Evolutionary conservation across 1,140 invertebrate species (phyloP), one percentile per base, ranked within the genome.

Genomic region (Drosophila busckii): DNA sequence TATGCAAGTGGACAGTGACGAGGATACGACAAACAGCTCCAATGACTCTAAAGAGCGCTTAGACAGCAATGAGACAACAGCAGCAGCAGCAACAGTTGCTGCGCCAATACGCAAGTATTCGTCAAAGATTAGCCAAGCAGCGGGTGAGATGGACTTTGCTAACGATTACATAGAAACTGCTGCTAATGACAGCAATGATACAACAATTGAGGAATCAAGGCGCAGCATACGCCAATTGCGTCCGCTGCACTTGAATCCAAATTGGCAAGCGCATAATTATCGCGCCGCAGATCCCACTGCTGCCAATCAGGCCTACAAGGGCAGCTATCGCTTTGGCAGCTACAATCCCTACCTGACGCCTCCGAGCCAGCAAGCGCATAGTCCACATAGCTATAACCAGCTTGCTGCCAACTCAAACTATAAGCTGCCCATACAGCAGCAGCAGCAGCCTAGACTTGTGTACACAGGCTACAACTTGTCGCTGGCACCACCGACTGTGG

Each of bases 381-480:
- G 32, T n/a, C 56, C 52, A 19, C 41, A 68, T 4, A 78, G 70
- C 29, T 78, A 78, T 12, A 78, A 84, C 8, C 54, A 80, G 37
- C 13, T 70, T 0, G 70, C 58, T 31, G 29, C 58, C 1, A 83
- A 49, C 20, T 29, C 59, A 2, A 48, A 56, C 23, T 78, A 78
- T 34, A 61, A 73, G 8, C n/a, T n/a, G 35, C 45, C n/a, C 60
- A 60, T 22, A 5, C 41, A 53, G 13, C 50, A 61, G 31, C 55
- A 69, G 2, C 50, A 37, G 6, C 48, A 56, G 13, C 67, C 68
- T 0, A 67, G 65, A 15, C 31, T 64, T 0, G 44, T 63, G 2
- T 86, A 85, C 19, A 85, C 84, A 0, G 84, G 78, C 1, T 76
- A 85, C 28, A 86, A 86, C 42, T 56, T 85, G 9, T 84, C 84